These are phyloP conservation scores for Cephalopholis sonnerati DNA, from an alignment of 2,113 vertebrate genomes.

Conservation along the genomic window DNA sequence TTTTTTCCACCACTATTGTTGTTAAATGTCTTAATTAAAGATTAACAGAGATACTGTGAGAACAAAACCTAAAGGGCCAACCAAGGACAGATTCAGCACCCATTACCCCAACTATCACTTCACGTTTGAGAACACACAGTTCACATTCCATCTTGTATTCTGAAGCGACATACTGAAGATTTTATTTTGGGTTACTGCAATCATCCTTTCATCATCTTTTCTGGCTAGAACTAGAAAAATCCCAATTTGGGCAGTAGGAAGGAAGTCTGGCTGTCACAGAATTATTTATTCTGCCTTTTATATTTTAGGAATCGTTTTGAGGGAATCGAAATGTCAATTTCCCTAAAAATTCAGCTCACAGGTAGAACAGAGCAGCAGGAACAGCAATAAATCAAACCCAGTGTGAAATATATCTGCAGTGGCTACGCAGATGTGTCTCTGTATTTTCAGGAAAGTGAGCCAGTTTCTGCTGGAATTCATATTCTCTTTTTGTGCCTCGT, in stretches of 20 bases:
- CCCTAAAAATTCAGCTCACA: neutral
- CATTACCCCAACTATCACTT: neutral
- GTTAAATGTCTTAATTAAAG: neutral
- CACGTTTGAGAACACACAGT: neutral
- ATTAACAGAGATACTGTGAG: neutral
- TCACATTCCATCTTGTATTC: neutral
- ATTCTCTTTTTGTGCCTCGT: constrained; percentile 40
- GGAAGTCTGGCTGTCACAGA: neutral
- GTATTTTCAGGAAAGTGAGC: constrained; percentile 22
- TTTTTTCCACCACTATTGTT: neutral
- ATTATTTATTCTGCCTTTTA: neutral
- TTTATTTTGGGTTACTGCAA: neutral
- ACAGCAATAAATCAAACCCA: constrained; percentile 2
- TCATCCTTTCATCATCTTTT: neutral
- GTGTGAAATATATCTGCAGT: constrained; percentile 9
- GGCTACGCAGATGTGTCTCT: constrained; percentile 16
- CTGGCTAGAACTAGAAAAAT: neutral
- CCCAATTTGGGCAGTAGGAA: neutral
- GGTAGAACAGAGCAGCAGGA: neutral
- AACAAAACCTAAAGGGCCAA: neutral
- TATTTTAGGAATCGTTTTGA: neutral
- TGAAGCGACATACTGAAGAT: neutral
- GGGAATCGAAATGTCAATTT: constrained; percentile 12
- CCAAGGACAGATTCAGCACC: neutral
- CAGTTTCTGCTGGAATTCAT: constrained; percentile 36